Conservation (phyloP, 2,797 vertebrate species). For the Pseudocheirus occidentalis region DNA sequence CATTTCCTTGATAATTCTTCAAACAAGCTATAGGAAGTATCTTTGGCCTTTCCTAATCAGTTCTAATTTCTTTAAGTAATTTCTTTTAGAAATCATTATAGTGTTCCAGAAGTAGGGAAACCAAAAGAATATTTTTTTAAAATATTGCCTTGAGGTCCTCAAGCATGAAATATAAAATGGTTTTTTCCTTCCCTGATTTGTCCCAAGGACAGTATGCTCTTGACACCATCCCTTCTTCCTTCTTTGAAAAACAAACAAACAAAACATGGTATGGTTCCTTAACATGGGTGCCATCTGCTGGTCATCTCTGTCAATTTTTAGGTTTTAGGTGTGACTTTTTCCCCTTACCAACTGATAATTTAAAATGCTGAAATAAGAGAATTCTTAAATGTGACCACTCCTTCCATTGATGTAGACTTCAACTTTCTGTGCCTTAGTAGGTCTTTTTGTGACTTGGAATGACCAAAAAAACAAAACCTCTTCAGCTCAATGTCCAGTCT, state of each 20-base stretch:
- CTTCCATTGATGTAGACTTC: background rate
- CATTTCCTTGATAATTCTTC: background rate
- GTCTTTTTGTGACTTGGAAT: background rate
- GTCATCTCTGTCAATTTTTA: background rate
- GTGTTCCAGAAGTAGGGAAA: background rate
- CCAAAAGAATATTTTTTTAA: background rate
- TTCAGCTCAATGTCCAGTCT: background rate
- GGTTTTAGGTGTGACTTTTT: background rate
- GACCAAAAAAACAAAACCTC: background rate
- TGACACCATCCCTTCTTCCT: background rate
- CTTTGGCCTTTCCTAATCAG: background rate
- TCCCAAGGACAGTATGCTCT: background rate
- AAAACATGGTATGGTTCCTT: background rate
- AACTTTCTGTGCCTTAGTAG: background rate
- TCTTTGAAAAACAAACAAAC: background rate
- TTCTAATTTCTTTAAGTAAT: background rate
- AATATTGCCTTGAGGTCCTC: background rate
- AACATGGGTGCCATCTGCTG: slow-evolving; percentile 49
- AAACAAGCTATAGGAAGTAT: background rate
- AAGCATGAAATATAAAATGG: rapidly evolving
- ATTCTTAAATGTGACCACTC: background rate
- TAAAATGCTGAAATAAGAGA: background rate
- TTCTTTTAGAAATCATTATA: background rate
- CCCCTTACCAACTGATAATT: background rate
- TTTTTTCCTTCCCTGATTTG: background rate